phyloP scores from a whole-genome alignment of 2,113 vertebrate genomes.

The Tupaia tana region DNA sequence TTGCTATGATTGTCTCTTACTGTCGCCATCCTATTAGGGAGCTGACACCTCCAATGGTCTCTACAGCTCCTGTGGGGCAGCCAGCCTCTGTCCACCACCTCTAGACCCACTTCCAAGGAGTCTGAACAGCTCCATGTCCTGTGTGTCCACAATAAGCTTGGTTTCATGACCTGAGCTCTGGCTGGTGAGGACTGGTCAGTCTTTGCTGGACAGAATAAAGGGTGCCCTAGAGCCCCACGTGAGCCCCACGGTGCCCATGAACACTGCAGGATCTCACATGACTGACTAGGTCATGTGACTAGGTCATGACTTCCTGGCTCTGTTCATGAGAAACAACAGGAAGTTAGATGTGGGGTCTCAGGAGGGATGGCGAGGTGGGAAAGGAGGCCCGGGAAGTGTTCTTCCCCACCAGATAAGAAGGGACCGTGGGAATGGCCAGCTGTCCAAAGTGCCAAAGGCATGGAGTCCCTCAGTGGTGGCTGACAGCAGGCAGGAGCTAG shows the following conservation, averaged over 20 bases:
- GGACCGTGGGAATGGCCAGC: background rate
- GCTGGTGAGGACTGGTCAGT: background rate
- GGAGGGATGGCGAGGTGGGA: rapidly evolving
- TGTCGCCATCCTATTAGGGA: background rate
- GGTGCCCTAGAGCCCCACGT: background rate
- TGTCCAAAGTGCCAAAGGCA: background rate
- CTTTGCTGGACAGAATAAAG: background rate
- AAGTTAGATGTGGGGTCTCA: background rate
- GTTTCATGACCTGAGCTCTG: background rate
- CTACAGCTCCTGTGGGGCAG: background rate
- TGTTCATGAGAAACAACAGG: background rate
- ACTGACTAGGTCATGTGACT: no score
- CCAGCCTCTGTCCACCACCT: background rate
- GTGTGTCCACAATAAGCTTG: rapidly evolving
- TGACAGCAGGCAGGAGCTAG: background rate
- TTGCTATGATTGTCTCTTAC: background rate
- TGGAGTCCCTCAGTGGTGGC: background rate
- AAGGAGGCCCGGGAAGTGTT: background rate
- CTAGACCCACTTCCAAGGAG: background rate
- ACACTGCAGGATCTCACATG: rapidly evolving
- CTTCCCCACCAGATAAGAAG: constrained; percentile 17
- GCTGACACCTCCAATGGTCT: background rate
- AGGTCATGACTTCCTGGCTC: constrained; percentile 27
- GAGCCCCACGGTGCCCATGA: background rate
- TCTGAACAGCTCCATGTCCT: background rate